Conservation (phyloP, 2,797 vertebrate species). For the Hylomyscus alleni region DNA sequence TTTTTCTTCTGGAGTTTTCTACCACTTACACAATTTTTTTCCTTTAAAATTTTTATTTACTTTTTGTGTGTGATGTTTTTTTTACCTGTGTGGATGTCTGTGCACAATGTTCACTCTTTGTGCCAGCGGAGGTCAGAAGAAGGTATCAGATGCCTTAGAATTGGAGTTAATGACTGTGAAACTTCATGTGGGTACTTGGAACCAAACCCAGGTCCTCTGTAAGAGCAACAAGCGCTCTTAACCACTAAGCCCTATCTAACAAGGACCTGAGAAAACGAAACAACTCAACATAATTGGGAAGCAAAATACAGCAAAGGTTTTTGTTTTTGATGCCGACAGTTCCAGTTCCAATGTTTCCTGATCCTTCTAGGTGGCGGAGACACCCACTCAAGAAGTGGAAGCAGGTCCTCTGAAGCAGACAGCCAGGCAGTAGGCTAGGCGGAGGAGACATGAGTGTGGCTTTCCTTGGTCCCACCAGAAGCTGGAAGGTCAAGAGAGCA, state of each 20-base stretch:
- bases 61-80: background rate
- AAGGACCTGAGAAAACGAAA: conserved; percentile 33
- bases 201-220: background rate
- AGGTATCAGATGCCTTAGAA: background rate
- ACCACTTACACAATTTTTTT: conserved; percentile 9
- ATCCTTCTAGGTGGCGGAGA: background rate
- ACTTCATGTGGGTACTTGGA: background rate
- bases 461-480: background rate
- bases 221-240: background rate
- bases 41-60: background rate
- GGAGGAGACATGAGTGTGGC: background rate
- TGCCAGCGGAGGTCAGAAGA: background rate
- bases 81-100: background rate
- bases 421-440: no score
- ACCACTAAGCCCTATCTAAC: background rate
- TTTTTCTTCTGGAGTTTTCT: conserved; percentile 44
- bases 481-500: background rate
- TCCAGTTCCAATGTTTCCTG: background rate
- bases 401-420: background rate
- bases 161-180: background rate
- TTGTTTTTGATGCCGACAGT: background rate
- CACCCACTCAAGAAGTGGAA: background rate
- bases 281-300: background rate
- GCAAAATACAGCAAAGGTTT: conserved; percentile 19
- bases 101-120: background rate